Conservation (phyloP, 2,888 invertebrate species). For the Lasioglossum oenotherae region DNA sequence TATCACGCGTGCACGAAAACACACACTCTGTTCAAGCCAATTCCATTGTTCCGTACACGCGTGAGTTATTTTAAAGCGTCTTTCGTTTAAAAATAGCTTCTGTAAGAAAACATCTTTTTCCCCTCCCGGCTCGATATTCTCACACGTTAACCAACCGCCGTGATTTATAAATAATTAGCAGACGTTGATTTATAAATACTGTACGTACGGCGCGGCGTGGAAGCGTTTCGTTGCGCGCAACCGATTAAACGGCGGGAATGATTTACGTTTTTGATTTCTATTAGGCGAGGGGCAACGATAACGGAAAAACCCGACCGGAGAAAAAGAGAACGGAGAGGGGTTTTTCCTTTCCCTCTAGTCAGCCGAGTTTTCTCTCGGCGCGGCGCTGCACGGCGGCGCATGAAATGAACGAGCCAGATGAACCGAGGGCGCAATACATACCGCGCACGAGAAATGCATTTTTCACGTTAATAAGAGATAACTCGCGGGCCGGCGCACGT, state of each 20-base stretch:
- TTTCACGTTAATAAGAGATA: constrained; percentile 56
- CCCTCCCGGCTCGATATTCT: neutral
- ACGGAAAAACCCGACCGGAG: neutral
- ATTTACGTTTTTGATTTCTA: constrained; percentile 44
- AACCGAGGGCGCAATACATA: constrained; percentile 22
- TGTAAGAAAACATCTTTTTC: neutral
- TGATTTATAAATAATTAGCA: constrained; percentile 6
- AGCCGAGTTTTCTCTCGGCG: neutral
- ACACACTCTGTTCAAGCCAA: neutral
- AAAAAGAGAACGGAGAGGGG: neutral
- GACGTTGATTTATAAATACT: constrained; percentile 6
- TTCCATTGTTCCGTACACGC: neutral
- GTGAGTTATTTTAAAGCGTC: neutral
- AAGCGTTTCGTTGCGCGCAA: neutral
- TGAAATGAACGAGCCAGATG: constrained; percentile 40
- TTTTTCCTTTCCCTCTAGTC: neutral
- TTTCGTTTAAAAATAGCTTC: neutral
- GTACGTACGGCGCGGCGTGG: neutral
- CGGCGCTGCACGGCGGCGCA: neutral
- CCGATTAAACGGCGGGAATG: constrained; percentile 19
- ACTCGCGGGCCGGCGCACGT: constrained; percentile 35
- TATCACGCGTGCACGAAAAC: neutral
- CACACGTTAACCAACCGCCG: neutral
- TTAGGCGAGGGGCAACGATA: constrained; percentile 36
- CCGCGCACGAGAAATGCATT: constrained; percentile 45